Conservation (phyloP, 2,113 vertebrate species). For the Corythornis vintsioides region DNA sequence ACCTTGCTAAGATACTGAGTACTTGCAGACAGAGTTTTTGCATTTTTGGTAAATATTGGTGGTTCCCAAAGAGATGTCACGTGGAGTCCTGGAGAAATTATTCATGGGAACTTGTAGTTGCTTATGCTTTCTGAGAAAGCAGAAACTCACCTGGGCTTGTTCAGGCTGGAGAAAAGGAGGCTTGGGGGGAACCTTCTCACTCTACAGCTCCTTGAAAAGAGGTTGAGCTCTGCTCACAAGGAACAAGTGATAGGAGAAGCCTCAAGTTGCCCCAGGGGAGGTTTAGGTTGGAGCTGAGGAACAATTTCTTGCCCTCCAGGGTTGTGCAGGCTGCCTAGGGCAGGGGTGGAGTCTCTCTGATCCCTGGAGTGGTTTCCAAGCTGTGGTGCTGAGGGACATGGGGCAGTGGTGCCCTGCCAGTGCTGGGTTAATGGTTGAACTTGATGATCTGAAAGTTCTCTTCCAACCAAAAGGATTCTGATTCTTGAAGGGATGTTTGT, state of each 20-base stretch:
- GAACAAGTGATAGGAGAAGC: background rate
- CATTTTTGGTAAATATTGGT: background rate
- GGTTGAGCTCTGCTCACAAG: background rate
- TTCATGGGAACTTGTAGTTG: background rate
- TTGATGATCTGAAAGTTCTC: too few species aligned
- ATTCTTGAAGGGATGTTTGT: background rate
- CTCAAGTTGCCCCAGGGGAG: background rate
- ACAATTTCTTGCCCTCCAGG: background rate
- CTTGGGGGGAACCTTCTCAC: background rate
- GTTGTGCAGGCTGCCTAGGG: too few species aligned
- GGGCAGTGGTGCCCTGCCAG: too few species aligned
- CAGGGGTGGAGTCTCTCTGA: too few species aligned
- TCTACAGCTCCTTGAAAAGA: background rate
- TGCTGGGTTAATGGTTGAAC: too few species aligned
- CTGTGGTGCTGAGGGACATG: too few species aligned
- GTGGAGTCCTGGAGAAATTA: background rate
- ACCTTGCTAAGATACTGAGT: background rate
- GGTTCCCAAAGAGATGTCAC: background rate
- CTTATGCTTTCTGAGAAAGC: background rate
- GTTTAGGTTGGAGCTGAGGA: background rate
- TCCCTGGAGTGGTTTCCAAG: too few species aligned
- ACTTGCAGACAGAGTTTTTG: background rate
- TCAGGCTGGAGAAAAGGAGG: background rate
- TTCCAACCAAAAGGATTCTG: too few species aligned
- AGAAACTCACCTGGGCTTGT: background rate